Percentiles rank a stretch among this genome's conserved stretches.
phyloP scores from a whole-genome alignment of 2,888 invertebrate genomes.

The Eucera pruinosa region DNA sequence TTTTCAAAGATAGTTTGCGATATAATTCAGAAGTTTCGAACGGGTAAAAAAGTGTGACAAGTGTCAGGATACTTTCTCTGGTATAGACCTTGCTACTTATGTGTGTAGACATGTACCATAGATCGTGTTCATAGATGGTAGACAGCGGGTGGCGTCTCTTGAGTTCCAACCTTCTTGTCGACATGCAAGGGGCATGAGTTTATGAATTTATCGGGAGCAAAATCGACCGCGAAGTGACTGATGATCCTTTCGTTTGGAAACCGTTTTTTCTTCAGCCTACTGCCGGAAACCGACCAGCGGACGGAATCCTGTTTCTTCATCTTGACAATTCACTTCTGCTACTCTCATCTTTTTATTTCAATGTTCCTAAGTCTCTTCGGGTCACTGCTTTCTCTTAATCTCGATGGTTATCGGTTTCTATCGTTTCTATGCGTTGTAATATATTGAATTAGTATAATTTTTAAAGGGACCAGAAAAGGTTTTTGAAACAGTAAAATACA shows the following conservation, averaged over 20 bases:
- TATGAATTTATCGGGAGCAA: conserved; percentile 61
- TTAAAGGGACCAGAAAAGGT: too few species aligned
- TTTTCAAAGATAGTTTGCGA: too few species aligned
- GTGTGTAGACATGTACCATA: conserved; percentile 32
- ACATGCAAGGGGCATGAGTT: conserved; percentile 49
- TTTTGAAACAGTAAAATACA: too few species aligned
- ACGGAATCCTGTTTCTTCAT: conserved; percentile 1
- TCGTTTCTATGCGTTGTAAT: not conserved
- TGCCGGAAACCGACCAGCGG: conserved; percentile 24
- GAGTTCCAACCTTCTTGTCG: conserved; percentile 53
- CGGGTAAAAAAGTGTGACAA: too few species aligned
- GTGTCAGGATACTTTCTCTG: too few species aligned
- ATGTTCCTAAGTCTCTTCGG: not conserved
- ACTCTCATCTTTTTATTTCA: not conserved
- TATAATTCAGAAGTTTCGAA: too few species aligned
- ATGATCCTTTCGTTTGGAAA: conserved; percentile 54
- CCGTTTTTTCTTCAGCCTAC: conserved; percentile 45
- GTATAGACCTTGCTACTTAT: conserved; percentile 36
- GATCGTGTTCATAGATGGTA: conserved; percentile 62
- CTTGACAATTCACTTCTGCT: conserved; percentile 4
- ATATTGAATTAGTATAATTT: too few species aligned
- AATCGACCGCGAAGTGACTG: conserved; percentile 61
- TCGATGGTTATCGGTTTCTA: not conserved
- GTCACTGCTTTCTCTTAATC: not conserved
- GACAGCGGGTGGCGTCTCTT: conserved; percentile 61